Evolutionary conservation across 1,140 invertebrate species (phyloP).

Genomic region (Yoshiicerus persimilis): DNA sequence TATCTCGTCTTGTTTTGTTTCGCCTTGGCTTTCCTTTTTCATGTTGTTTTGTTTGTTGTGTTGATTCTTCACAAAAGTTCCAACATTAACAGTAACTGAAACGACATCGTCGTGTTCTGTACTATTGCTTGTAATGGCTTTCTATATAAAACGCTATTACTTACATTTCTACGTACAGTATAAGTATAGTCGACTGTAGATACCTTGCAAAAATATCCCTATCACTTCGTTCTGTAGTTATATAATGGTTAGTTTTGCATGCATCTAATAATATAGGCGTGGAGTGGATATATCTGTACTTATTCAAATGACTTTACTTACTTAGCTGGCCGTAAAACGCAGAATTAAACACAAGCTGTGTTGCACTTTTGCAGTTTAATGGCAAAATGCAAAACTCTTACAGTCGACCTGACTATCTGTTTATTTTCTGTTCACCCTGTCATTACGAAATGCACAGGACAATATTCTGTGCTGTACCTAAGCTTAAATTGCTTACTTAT

Average conservation of each 20-base stretch:
- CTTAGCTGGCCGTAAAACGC: not conserved
- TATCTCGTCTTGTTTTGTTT: not conserved
- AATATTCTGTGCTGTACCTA: not conserved
- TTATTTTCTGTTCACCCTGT: not conserved
- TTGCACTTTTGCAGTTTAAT: not conserved
- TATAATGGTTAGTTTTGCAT: not conserved
- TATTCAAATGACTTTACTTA: not conserved
- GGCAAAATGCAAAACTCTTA: not conserved
- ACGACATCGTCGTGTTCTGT: not conserved
- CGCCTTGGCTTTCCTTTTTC: not conserved
- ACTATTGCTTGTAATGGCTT: not conserved
- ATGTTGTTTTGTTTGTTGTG: not conserved
- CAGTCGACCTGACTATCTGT: no score
- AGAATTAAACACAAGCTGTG: not conserved
- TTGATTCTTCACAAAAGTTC: not conserved
- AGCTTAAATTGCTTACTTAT: not conserved
- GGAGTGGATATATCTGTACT: not conserved
- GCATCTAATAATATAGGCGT: no score
- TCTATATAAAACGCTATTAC: not conserved
- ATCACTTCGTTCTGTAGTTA: not conserved
- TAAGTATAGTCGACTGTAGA: not conserved
- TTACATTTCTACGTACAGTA: no score
- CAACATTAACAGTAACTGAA: not conserved
- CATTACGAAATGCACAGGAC: not conserved
- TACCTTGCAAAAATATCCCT: not conserved